Evolutionary conservation across 1,140 invertebrate genomes (phyloP), one percentile per base, ranked within the genome.

Genomic region (Papilio aristodemus): DNA sequence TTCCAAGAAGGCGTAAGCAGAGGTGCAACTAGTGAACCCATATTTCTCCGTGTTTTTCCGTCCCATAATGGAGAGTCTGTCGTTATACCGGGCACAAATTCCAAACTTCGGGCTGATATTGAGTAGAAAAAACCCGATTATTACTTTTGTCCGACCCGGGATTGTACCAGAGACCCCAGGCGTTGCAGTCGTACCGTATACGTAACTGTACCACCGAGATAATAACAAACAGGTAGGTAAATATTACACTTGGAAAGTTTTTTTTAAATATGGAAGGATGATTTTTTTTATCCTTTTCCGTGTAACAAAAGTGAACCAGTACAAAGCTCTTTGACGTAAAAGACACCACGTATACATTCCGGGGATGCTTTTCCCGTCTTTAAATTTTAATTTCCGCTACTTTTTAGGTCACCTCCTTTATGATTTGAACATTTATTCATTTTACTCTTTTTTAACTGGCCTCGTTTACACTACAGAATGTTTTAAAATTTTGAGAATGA

Each of bases 401-500:
- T 50, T 50, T 50, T 50, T 50, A 50, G 46, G 46, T 50, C 46
- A 50, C 46, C 46, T 50, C 46, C 46, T 50, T 50, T 50, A 22
- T 50, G 19, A 50, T 50, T 9, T 50, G 19, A 46, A 46, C 41
- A 46, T 46, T 46, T 46, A 46, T 46, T 17, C 41, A 17, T 46
- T 39, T 46, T 46, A 50, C 19, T 50, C 19, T 22, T 50, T 32
- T 50, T 50, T 50, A 50, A 50, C 46, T 11, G 19, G 10, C 38
- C 13, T 10, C 38, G 13, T 13, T 39, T 0, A 39, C 38, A 39
- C 38, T 39, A 1, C 3, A 32, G 27, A 13, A 39, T 39, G 13
- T 39, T 13, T 39, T 39, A 39, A 39, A 39, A 38, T 38, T 41
- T 14, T 41, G 5, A n/a, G n/a, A n/a, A n/a, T n/a, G n/a, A n/a